These are phyloP conservation scores for Tenthredo livida DNA, from an alignment of 2,888 invertebrate genomes.

Conservation along the genomic window DNA sequence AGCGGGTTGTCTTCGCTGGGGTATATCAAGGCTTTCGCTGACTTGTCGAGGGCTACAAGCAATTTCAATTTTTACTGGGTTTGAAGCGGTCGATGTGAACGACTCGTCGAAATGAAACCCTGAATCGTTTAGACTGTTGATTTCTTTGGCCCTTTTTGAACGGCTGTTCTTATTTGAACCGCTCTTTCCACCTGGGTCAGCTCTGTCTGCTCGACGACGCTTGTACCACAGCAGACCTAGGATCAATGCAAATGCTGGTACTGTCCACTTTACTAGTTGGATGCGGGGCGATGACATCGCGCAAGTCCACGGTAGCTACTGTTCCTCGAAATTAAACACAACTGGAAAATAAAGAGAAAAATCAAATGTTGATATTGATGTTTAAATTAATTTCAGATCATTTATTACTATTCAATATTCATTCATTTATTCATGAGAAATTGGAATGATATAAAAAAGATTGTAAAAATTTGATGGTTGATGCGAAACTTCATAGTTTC, in stretches of 20 bases:
- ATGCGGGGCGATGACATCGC: slow-evolving; percentile 87
- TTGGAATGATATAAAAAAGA: background rate
- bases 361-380: background rate
- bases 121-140: slow-evolving; percentile 65
- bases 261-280: slow-evolving; percentile 88
- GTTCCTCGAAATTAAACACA: slow-evolving; percentile 75
- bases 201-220: slow-evolving; percentile 87
- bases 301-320: slow-evolving; percentile 85
- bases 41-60: slow-evolving; percentile 67
- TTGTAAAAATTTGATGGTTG: background rate
- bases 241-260: slow-evolving; percentile 89
- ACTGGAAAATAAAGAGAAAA: background rate
- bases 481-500: background rate
- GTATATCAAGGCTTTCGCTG: slow-evolving; percentile 70
- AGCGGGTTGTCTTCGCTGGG: slow-evolving; percentile 59
- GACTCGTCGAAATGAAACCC: slow-evolving; percentile 69
- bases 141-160: slow-evolving; percentile 58
- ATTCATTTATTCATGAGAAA: background rate
- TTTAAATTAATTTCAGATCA: background rate
- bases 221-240: slow-evolving; percentile 91
- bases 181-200: slow-evolving; percentile 86
- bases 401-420: background rate
- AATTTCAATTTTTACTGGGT: slow-evolving; percentile 58
- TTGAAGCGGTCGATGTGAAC: slow-evolving; percentile 58
- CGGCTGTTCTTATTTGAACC: slow-evolving; percentile 73